Conservation (phyloP, 2,888 invertebrate species). For the Metallyticus violacea region DNA sequence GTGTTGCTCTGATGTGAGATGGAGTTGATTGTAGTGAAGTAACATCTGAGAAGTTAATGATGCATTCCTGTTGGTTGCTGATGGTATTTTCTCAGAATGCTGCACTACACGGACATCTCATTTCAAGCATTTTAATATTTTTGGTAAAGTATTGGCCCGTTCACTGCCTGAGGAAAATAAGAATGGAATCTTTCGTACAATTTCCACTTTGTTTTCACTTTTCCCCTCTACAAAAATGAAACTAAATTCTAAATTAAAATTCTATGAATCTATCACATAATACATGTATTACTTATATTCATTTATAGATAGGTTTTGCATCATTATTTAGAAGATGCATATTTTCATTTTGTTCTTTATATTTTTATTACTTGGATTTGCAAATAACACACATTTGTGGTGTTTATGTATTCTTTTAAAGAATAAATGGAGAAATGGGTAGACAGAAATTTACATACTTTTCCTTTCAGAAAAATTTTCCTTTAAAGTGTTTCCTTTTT, state of each 20-base stretch:
- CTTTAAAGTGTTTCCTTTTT: too few relatives aligned
- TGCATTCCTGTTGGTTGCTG: neutral
- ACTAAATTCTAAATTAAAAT: neutral
- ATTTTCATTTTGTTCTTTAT: constrained; percentile 9
- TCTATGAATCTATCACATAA: neutral
- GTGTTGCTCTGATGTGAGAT: neutral
- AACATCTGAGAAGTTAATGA: neutral
- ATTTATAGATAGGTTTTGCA: constrained; percentile 1
- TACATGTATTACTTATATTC: neutral
- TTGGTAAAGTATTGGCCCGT: neutral
- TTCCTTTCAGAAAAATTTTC: neutral
- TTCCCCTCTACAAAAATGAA: neutral
- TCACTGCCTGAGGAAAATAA: constrained; percentile 1
- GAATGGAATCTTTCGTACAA: neutral
- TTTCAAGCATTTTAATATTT: neutral
- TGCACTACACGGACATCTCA: neutral
- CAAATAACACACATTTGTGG: neutral
- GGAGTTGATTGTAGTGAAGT: neutral
- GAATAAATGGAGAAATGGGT: constrained; percentile 28
- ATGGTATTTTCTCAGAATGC: neutral
- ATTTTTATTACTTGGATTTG: constrained; percentile 6
- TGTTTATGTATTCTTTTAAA: constrained; percentile 14
- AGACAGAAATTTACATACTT: constrained; percentile 15
- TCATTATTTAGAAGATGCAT: neutral
- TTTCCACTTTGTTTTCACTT: neutral